A percentile compares a stretch with the other conserved stretches of the same genome.
phyloP scores from a whole-genome alignment of 2,888 invertebrate genomes.

The Macaria liturata region DNA sequence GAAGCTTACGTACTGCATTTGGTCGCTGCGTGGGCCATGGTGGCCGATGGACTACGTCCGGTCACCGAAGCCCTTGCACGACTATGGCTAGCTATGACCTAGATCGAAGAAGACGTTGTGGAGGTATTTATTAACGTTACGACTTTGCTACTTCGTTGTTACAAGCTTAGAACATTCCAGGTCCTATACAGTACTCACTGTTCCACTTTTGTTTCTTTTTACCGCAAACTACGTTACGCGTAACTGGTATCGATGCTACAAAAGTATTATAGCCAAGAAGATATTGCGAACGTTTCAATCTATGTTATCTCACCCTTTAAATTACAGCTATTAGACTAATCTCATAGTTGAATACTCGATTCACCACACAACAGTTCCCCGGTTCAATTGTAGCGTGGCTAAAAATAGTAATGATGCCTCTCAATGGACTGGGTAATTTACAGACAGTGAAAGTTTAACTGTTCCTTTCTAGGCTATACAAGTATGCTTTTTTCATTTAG shows the following conservation, averaged over 20 bases:
- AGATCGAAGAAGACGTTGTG: conserved; percentile 39
- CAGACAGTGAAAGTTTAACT: conserved; percentile 20
- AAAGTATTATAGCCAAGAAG: too few relatives aligned
- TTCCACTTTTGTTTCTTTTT: not conserved
- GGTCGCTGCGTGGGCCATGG: conserved; percentile 59
- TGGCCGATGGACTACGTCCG: conserved; percentile 73
- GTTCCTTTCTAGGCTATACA: conserved; percentile 1
- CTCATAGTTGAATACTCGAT: not conserved
- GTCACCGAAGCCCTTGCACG: conserved; percentile 56
- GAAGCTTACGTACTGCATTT: conserved; percentile 12
- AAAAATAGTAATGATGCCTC: conserved; percentile 14
- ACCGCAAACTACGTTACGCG: too few relatives aligned
- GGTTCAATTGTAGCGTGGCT: not conserved
- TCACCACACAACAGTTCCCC: not conserved
- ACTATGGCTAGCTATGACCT: conserved; percentile 51
- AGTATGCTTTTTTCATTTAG: conserved; percentile 1
- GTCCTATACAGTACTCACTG: not conserved
- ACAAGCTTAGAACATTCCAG: conserved; percentile 1
- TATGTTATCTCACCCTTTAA: not conserved
- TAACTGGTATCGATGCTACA: too few relatives aligned
- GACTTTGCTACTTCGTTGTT: conserved; percentile 10
- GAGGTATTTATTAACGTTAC: conserved; percentile 35
- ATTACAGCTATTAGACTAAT: conserved; percentile 1
- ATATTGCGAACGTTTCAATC: too few relatives aligned
- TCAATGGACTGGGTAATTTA: conserved; percentile 12